phyloP scores from a whole-genome alignment of 2,797 vertebrate genomes.

The Ctenopoma multispine region DNA sequence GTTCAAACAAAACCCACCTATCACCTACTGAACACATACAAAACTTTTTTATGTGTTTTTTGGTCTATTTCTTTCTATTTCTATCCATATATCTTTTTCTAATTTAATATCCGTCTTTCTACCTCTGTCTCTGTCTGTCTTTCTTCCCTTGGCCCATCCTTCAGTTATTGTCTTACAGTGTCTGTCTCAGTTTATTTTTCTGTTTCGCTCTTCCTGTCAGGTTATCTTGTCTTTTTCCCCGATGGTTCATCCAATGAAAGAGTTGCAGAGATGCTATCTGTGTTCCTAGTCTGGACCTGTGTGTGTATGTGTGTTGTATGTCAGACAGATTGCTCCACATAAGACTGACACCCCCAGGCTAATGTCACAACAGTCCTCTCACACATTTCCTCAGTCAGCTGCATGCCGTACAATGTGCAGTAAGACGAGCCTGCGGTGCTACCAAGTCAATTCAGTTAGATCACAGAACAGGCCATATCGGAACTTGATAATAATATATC shows the following conservation, averaged over 20 bases:
- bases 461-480: slow-evolving; percentile 41
- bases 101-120: slow-evolving; percentile 17
- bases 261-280: slow-evolving; percentile 73
- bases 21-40: slow-evolving; percentile 22
- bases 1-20: slow-evolving; percentile 17
- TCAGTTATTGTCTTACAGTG: slow-evolving; percentile 31
- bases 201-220: slow-evolving; percentile 36
- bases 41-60: not conserved
- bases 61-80: slow-evolving; percentile 1
- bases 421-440: slow-evolving; percentile 53
- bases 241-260: slow-evolving; percentile 68
- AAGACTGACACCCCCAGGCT: slow-evolving; percentile 74
- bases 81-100: slow-evolving; percentile 2
- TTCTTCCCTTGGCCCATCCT: slow-evolving; percentile 17
- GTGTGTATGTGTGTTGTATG: slow-evolving; percentile 50
- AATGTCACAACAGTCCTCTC: slow-evolving; percentile 79
- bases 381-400: slow-evolving; percentile 72
- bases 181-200: slow-evolving; percentile 18
- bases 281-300: slow-evolving; percentile 48
- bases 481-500: slow-evolving; percentile 50
- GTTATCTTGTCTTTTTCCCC: slow-evolving; percentile 59
- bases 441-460: slow-evolving; percentile 58
- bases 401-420: slow-evolving; percentile 51
- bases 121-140: slow-evolving; percentile 24
- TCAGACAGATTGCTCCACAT: slow-evolving; percentile 78